phyloP scores from a whole-genome alignment of 2,113 vertebrate genomes.

The Gracilinanus agilis region DNA sequence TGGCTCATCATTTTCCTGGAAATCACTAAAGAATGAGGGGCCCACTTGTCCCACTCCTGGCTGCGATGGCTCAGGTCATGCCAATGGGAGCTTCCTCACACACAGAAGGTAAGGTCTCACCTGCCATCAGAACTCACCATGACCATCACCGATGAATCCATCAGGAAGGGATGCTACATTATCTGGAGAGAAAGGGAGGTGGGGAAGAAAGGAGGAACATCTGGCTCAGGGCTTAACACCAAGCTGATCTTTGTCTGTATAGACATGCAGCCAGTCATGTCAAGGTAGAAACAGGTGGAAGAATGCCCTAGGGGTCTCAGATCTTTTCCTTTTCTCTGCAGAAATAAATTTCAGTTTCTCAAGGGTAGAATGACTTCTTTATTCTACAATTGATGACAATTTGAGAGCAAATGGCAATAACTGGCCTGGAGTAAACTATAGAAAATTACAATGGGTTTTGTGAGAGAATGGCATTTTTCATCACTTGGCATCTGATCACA shows the following conservation, averaged over 20 bases:
- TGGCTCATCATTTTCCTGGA: slow-evolving; percentile 96
- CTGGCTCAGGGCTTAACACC: not conserved
- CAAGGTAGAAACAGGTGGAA: not conserved
- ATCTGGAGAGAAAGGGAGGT: not conserved
- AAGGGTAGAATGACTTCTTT: not conserved
- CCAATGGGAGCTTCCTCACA: slow-evolving; percentile 98
- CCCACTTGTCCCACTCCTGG: slow-evolving; percentile 96
- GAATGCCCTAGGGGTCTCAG: rapidly evolving
- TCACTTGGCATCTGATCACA: not conserved
- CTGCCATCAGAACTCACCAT: rapidly evolving
- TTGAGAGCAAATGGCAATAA: not conserved
- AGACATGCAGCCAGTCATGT: rapidly evolving
- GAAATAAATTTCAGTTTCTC: not conserved
- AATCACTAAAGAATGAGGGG: slow-evolving; percentile 96
- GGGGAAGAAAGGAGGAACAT: not conserved
- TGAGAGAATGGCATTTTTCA: not conserved
- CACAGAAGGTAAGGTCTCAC: slow-evolving; percentile 92
- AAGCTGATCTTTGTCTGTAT: not conserved
- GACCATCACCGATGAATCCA: not conserved
- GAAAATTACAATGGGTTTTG: not conserved
- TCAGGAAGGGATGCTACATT: not conserved
- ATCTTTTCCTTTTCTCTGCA: not conserved
- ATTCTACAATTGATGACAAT: not conserved
- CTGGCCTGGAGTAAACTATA: not conserved
- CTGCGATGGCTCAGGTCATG: slow-evolving; percentile 96